Conservation (phyloP, 23 tunicate genomes). For the Phallusia fumigata region DNA sequence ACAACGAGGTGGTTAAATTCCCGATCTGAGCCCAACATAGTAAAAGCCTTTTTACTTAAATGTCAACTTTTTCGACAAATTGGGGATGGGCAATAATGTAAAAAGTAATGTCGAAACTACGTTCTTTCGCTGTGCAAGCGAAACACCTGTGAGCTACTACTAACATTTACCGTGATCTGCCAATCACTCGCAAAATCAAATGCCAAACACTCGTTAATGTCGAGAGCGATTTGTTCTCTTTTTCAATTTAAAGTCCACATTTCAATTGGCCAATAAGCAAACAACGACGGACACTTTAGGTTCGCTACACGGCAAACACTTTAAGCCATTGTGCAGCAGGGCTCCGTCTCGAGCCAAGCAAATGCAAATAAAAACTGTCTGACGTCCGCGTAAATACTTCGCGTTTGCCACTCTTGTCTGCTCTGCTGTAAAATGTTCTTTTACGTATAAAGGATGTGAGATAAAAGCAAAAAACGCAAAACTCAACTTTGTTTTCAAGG, state of each 20-base stretch:
- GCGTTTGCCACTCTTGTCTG: background rate
- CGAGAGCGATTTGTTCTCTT: background rate
- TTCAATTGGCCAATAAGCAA: constrained; percentile 1
- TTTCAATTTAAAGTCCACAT: constrained; percentile 1
- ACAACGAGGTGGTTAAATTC: no score
- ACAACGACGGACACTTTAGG: constrained; percentile 6
- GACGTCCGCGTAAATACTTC: background rate
- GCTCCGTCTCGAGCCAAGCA: background rate
- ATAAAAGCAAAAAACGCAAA: no score
- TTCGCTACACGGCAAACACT: background rate
- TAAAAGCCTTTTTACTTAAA: no score
- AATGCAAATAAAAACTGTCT: constrained; percentile 4
- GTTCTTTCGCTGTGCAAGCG: no score
- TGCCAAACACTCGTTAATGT: constrained; percentile 13
- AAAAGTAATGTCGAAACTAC: no score
- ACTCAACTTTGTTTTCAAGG: no score
- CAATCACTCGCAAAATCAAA: constrained; percentile 2
- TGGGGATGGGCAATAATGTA: no score
- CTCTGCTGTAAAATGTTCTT: no score
- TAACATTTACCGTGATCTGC: background rate
- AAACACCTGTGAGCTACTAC: background rate
- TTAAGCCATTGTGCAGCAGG: background rate
- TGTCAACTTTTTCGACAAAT: no score
- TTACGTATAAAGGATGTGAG: no score
- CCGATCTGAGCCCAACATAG: no score